phyloP scores from a whole-genome alignment of 2,888 invertebrate species.

The Oligia strigilis region DNA sequence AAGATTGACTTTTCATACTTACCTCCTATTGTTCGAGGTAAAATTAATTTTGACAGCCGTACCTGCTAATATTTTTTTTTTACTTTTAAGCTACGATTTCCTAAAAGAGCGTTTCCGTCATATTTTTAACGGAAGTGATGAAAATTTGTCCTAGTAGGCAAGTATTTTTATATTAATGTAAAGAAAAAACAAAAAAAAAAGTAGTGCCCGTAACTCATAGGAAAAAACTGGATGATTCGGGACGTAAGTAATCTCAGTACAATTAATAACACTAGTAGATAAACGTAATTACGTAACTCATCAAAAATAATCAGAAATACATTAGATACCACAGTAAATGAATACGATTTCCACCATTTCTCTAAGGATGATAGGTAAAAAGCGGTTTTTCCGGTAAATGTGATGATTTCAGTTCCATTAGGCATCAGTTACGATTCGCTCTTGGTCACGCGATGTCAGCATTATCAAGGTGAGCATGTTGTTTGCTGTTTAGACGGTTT shows the following conservation, averaged over 20 bases:
- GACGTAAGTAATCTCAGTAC: background rate
- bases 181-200: background rate
- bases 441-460: slow-evolving; percentile 87
- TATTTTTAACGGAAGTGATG: background rate
- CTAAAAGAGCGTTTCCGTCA: background rate
- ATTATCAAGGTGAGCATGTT: slow-evolving; percentile 81
- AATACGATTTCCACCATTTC: slow-evolving; percentile 80
- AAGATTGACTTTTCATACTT: slow-evolving; percentile 7
- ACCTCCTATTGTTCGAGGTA: background rate
- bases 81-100: background rate
- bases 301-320: slow-evolving; percentile 78
- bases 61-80: background rate
- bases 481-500: slow-evolving; percentile 68
- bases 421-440: slow-evolving; percentile 87
- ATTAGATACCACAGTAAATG: slow-evolving; percentile 77
- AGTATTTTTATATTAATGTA: background rate
- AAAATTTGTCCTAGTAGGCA: background rate
- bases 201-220: no score
- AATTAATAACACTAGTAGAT: slow-evolving; percentile 24
- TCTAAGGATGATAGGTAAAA: slow-evolving; percentile 84
- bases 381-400: slow-evolving; percentile 83
- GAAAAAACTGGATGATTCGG: background rate
- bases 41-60: background rate
- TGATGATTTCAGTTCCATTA: slow-evolving; percentile 88
- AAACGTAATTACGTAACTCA: slow-evolving; percentile 46